Evolutionary conservation across 2,113 vertebrate genomes (phyloP).

Genomic region (Scatophagus argus): DNA sequence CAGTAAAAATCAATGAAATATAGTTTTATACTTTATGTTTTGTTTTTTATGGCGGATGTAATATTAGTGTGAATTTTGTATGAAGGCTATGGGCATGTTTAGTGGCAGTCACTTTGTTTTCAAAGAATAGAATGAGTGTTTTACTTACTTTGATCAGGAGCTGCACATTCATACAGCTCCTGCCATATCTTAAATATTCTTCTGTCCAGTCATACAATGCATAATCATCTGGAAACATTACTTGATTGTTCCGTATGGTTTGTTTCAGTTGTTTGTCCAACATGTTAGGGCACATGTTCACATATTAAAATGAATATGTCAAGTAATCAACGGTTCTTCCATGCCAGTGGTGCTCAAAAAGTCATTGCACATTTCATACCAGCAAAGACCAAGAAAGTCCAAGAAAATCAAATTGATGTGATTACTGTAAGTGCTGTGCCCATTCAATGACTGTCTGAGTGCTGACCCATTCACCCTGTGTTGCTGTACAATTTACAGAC

Average conservation of each 20-base stretch:
- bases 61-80: background rate
- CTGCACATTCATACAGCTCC: no score
- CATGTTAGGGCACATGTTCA: constrained; percentile 5
- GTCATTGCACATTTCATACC: constrained; percentile 17
- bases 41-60: no score
- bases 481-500: background rate
- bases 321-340: constrained; percentile 22
- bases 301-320: constrained; percentile 19
- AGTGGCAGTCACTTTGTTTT: background rate
- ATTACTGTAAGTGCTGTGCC: constrained; percentile 15
- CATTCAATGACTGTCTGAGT: constrained; percentile 17
- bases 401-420: constrained; percentile 24
- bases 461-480: constrained; percentile 32
- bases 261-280: background rate
- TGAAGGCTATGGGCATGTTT: background rate
- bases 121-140: background rate
- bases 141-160: background rate
- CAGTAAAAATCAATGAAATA: no score
- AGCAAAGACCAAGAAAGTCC: constrained; percentile 4
- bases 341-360: constrained; percentile 20
- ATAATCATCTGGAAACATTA: background rate
- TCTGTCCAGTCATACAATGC: no score
- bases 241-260: background rate
- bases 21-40: no score
- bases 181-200: no score